These are phyloP conservation scores for Cylindroiulus punctatus DNA, from an alignment of 2,888 invertebrate genomes.

Conservation along the genomic window DNA sequence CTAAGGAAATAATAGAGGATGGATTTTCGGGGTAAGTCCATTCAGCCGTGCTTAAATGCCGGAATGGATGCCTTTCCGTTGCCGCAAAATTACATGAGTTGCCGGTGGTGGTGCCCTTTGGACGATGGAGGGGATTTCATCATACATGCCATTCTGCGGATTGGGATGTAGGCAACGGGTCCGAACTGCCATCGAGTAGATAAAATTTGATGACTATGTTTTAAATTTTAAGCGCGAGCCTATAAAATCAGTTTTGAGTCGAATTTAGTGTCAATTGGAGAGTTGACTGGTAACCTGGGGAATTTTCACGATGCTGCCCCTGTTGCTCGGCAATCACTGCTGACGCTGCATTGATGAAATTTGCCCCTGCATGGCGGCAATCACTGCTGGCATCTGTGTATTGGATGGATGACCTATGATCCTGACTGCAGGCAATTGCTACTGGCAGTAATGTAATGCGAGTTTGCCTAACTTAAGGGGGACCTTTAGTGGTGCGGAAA, in stretches of 20 bases:
- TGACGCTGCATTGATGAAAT: neutral
- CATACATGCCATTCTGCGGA: neutral
- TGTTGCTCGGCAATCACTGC: neutral
- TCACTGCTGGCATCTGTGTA: neutral
- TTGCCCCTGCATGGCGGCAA: neutral
- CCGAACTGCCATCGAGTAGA: slow-evolving; percentile 12
- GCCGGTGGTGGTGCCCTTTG: neutral
- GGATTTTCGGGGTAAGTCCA: slow-evolving; percentile 29
- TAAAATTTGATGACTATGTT: slow-evolving; percentile 8
- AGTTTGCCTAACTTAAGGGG: too few relatives aligned
- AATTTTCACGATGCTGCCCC: neutral
- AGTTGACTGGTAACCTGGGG: neutral
- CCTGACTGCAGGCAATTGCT: too few relatives aligned
- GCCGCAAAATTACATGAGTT: slow-evolving; percentile 20
- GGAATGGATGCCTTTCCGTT: slow-evolving; percentile 25
- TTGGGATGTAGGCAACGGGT: neutral
- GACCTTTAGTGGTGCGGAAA: too few relatives aligned
- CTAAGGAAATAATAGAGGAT: slow-evolving; percentile 31
- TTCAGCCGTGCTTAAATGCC: slow-evolving; percentile 34
- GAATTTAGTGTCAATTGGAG: neutral
- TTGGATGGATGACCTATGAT: too few relatives aligned
- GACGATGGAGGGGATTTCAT: neutral
- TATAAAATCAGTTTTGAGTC: neutral
- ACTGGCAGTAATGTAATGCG: too few relatives aligned
- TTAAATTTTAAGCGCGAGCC: neutral